Evolutionary conservation across 2,113 vertebrate genomes (phyloP).

Genomic region (Jaculus jaculus): DNA sequence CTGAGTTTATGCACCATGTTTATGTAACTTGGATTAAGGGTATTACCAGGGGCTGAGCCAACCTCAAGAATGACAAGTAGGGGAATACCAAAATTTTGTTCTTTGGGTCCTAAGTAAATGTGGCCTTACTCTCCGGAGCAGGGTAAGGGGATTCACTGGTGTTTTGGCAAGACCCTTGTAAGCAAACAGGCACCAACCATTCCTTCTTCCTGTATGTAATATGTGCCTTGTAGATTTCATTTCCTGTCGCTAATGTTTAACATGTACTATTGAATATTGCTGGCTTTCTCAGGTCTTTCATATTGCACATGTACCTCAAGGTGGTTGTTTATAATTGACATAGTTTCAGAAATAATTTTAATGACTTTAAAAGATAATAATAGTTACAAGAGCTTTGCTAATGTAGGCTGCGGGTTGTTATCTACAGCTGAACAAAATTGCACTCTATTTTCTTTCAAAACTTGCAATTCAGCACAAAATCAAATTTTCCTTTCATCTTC

Average conservation of each 20-base stretch:
- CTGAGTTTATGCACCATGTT: background rate
- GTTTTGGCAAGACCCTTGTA: background rate
- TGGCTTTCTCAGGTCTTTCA: background rate
- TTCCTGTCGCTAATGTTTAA: background rate
- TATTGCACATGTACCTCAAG: background rate
- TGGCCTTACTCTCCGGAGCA: background rate
- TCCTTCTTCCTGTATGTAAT: background rate
- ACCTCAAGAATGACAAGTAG: background rate
- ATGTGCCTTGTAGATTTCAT: background rate
- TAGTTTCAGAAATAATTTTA: constrained; percentile 51
- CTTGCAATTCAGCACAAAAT: constrained; percentile 59
- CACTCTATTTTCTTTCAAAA: constrained; percentile 67
- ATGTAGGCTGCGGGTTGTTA: constrained; percentile 54
- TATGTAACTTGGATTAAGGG: constrained; percentile 13
- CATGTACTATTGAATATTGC: background rate
- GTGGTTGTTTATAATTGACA: constrained; percentile 26
- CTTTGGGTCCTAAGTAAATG: background rate
- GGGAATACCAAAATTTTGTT: background rate
- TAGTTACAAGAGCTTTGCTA: constrained; percentile 43
- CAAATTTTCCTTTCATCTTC: constrained; percentile 70
- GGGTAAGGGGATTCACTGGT: background rate
- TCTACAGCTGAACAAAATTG: constrained; percentile 57
- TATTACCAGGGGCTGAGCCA: background rate
- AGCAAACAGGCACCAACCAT: background rate
- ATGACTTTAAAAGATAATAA: constrained; percentile 50